Conservation (phyloP, 2,113 vertebrate genomes). For the Oenanthe melanoleuca region DNA sequence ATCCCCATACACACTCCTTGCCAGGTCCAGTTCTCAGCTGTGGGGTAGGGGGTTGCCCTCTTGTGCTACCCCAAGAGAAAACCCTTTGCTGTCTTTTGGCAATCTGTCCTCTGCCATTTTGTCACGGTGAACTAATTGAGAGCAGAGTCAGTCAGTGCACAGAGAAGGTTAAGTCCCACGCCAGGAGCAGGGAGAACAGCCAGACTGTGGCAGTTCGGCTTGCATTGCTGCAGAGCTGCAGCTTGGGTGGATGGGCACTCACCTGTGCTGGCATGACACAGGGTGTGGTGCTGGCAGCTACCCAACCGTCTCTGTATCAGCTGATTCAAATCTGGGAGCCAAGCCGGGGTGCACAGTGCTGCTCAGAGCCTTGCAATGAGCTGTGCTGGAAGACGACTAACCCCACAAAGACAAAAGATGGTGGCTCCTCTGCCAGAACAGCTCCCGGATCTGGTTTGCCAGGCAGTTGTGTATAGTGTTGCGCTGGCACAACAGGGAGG, state of each 20-base stretch:
- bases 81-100: background rate
- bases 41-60: background rate
- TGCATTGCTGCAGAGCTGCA: background rate
- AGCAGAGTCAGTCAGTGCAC: background rate
- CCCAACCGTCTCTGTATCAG: background rate
- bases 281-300: background rate
- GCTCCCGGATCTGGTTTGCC: background rate
- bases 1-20: background rate
- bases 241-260: background rate
- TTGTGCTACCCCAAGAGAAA: background rate
- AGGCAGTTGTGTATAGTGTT: background rate
- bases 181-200: background rate
- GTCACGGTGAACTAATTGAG: background rate
- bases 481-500: background rate
- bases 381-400: background rate
- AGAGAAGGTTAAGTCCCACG: background rate
- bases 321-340: background rate
- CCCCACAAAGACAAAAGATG: background rate
- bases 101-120: background rate
- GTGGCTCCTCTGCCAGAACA: background rate
- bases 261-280: background rate
- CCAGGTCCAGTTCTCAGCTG: background rate
- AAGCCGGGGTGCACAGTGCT: rapidly evolving
- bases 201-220: rapidly evolving
- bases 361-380: background rate